Evolutionary conservation across 2,797 vertebrate genomes (phyloP).

Genomic region (Danio choprae): DNA sequence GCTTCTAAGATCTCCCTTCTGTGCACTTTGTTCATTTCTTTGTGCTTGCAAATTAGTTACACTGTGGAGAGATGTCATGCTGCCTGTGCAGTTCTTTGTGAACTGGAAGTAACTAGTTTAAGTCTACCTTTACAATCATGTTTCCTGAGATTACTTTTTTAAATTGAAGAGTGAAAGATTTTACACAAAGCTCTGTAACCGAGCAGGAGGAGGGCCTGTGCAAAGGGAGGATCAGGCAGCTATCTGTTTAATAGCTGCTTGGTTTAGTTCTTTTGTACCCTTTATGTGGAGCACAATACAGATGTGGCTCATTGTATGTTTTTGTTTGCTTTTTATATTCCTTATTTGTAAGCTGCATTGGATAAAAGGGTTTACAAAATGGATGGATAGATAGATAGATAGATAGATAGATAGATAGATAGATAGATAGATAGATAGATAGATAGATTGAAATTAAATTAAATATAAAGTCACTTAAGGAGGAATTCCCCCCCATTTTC

Average conservation of each 20-base stretch:
- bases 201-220: background rate
- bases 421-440: too few species aligned
- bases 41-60: slow-evolving; percentile 8
- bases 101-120: slow-evolving; percentile 16
- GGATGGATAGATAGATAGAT: too few species aligned
- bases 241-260: background rate
- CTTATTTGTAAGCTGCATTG: too few species aligned
- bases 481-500: too few species aligned
- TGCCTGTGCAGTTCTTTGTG: slow-evolving; percentile 17
- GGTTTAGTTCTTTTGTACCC: background rate
- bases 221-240: background rate
- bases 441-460: too few species aligned
- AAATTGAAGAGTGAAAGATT: background rate
- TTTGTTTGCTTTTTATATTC: too few species aligned
- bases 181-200: background rate
- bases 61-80: background rate
- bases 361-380: too few species aligned
- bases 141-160: background rate
- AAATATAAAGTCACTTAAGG: too few species aligned
- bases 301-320: background rate
- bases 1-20: background rate
- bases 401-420: too few species aligned
- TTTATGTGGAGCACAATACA: background rate
- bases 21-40: background rate
- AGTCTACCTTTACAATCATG: background rate